A percentile compares a stretch with the other conserved stretches of the same genome.
Evolutionary conservation across 2,888 invertebrate species (phyloP).

Genomic region (Stegana nigrithorax): DNA sequence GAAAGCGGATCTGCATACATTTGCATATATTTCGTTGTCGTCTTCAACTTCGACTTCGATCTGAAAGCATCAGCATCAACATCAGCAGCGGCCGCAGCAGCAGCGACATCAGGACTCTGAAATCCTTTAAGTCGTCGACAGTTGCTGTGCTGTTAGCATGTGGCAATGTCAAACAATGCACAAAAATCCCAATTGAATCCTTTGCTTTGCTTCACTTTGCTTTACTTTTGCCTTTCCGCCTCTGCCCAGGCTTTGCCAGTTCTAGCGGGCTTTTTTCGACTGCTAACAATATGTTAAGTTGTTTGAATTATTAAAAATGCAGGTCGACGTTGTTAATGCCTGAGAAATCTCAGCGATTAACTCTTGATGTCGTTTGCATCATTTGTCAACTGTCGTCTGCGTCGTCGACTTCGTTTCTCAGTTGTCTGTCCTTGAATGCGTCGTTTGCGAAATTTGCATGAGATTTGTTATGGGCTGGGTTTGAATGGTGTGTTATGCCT

Average conservation of each 20-base stretch:
- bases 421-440: too few relatives aligned
- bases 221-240: slow-evolving; percentile 41
- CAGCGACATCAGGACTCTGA: slow-evolving; percentile 55
- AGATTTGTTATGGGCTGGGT: too few relatives aligned
- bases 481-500: too few relatives aligned
- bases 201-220: too few relatives aligned
- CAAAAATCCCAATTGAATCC: slow-evolving; percentile 26
- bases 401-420: neutral
- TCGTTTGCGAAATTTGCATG: neutral
- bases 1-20: slow-evolving; percentile 67
- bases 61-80: slow-evolving; percentile 13
- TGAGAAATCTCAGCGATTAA: slow-evolving; percentile 53
- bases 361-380: slow-evolving; percentile 42
- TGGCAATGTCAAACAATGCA: slow-evolving; percentile 32
- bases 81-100: slow-evolving; percentile 28
- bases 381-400: slow-evolving; percentile 53
- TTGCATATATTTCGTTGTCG: slow-evolving; percentile 59
- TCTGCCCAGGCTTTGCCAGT: slow-evolving; percentile 10
- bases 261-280: neutral
- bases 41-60: neutral
- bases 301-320: slow-evolving; percentile 24
- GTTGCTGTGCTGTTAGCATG: slow-evolving; percentile 17
- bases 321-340: slow-evolving; percentile 20
- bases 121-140: slow-evolving; percentile 55
- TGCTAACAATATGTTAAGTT: slow-evolving; percentile 60